phyloP scores from a whole-genome alignment of 2,888 invertebrate species.

The Coelinius sp. region DNA sequence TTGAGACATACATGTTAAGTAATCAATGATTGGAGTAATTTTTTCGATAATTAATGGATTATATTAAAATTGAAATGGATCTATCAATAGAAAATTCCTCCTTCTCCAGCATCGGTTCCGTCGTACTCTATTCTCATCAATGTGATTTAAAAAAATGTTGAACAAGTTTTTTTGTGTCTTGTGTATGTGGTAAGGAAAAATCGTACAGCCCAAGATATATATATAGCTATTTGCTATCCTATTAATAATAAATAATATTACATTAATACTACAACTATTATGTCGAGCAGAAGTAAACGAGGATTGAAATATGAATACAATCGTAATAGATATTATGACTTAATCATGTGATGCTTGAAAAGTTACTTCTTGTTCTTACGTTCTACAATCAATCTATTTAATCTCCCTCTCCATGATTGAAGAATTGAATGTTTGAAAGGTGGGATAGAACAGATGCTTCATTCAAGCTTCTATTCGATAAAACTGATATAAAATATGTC shows the following conservation, averaged over 20 bases:
- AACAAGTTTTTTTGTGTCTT: conserved; percentile 64
- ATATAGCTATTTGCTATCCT: conserved; percentile 55
- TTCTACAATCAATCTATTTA: conserved; percentile 34
- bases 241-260: conserved; percentile 46
- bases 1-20: too few relatives aligned
- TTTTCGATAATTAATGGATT: background rate
- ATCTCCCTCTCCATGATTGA: background rate
- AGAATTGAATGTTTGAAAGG: conserved; percentile 27
- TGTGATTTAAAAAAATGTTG: conserved; percentile 63
- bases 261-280: conserved; percentile 44
- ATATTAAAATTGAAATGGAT: background rate
- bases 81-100: conserved; percentile 8
- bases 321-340: conserved; percentile 49
- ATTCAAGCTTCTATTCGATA: conserved; percentile 31
- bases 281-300: conserved; percentile 36
- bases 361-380: conserved; percentile 47
- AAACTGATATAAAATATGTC: conserved; percentile 22
- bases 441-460: conserved; percentile 6
- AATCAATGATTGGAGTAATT: background rate
- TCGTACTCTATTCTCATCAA: conserved; percentile 60
- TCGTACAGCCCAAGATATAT: conserved; percentile 57
- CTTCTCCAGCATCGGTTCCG: conserved; percentile 46
- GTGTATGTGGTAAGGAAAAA: conserved; percentile 63
- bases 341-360: conserved; percentile 51
- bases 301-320: conserved; percentile 38